Evolutionary conservation across 2,113 vertebrate species (phyloP).

Genomic region (Eublepharis macularius): DNA sequence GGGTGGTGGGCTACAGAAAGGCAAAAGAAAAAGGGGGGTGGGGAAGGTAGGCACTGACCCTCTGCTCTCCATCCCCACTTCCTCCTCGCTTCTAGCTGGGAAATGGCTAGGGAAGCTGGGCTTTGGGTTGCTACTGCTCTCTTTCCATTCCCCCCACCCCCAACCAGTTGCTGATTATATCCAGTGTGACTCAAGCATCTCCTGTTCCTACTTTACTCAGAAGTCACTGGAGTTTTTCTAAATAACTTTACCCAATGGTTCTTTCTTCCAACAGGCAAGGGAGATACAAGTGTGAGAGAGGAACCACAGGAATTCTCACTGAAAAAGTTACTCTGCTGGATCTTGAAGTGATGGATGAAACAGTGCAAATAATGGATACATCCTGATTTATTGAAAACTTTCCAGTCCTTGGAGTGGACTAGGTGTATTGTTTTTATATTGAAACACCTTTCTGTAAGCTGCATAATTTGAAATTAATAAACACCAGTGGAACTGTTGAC

Average conservation of each 20-base stretch:
- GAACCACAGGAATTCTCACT: conserved; percentile 77
- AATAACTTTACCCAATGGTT: background rate
- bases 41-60: too few relatives aligned
- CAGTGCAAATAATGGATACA: conserved; percentile 81
- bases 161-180: too few relatives aligned
- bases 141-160: too few relatives aligned
- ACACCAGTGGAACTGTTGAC: background rate
- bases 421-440: accelerated
- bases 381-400: conserved; percentile 54
- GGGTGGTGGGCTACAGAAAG: too few relatives aligned
- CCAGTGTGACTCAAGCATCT: too few relatives aligned
- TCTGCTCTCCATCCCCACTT: too few relatives aligned
- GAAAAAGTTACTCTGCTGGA: conserved; percentile 73
- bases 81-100: too few relatives aligned
- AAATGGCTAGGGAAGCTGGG: too few relatives aligned
- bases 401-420: accelerated
- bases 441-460: background rate
- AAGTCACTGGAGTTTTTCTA: background rate
- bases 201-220: too few relatives aligned
- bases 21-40: too few relatives aligned
- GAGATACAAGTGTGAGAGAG: conserved; percentile 79
- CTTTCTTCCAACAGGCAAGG: conserved; percentile 66
- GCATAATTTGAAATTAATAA: background rate
- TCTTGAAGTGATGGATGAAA: conserved; percentile 80
- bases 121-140: too few relatives aligned